A percentile compares a stretch with the other conserved stretches of the same genome.
Conservation (phyloP, 2,797 vertebrate genomes). For the Pristis pectinata region DNA sequence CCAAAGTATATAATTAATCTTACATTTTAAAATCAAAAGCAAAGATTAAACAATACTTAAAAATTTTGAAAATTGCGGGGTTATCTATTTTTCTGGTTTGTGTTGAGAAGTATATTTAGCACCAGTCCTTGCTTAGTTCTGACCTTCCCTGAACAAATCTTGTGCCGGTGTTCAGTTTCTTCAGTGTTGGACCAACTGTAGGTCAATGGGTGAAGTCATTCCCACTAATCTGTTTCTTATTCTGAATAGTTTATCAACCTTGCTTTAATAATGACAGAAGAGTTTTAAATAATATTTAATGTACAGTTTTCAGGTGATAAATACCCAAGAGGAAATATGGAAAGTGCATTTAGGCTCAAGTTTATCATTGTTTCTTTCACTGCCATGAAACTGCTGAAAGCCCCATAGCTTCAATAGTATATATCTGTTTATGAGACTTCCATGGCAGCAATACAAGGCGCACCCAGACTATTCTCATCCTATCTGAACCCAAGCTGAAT, state of each 20-base stretch:
- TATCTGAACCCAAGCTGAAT: neutral
- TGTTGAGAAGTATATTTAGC: neutral
- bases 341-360: neutral
- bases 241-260: neutral
- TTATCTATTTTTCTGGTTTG: neutral
- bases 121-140: neutral
- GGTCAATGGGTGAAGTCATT: neutral
- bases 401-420: neutral
- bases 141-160: neutral
- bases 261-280: neutral
- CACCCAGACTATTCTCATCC: neutral
- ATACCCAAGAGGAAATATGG: neutral
- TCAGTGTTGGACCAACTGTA: neutral
- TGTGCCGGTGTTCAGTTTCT: neutral
- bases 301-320: neutral
- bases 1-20: neutral
- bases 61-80: neutral
- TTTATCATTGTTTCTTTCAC: neutral
- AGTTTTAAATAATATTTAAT: neutral
- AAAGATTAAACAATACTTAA: neutral
- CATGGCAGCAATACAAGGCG: neutral
- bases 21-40: conserved; percentile 10
- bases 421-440: neutral
- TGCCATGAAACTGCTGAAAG: neutral
- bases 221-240: neutral